phyloP scores from a whole-genome alignment of 2,888 invertebrate species.

The Mesochorus sp. region DNA sequence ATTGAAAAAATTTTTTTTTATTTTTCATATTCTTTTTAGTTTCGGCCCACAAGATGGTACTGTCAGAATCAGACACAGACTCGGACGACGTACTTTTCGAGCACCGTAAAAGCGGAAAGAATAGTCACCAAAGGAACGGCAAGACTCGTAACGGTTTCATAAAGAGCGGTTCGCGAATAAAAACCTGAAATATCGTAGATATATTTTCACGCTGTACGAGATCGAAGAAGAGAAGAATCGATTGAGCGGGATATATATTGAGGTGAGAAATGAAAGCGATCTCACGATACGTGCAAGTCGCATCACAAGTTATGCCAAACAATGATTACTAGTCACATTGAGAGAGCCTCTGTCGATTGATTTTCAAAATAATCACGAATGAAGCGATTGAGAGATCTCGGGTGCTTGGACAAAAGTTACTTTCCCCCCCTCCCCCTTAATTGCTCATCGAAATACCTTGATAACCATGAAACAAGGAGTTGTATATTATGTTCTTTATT shows the following conservation, averaged over 20 bases:
- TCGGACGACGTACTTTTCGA: conserved; percentile 92
- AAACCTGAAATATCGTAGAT: conserved; percentile 81
- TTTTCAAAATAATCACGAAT: conserved; percentile 1
- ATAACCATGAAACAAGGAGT: no score
- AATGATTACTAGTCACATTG: conserved; percentile 49
- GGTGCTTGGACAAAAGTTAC: no score
- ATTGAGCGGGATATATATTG: conserved; percentile 1
- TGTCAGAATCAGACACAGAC: conserved; percentile 92
- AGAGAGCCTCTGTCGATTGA: conserved; percentile 35
- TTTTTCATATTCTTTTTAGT: conserved; percentile 82
- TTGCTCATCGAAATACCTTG: no score
- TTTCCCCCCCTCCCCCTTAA: no score
- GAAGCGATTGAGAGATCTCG: no score
- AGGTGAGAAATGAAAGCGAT: background rate
- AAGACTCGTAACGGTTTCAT: conserved; percentile 83
- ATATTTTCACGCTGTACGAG: conserved; percentile 12
- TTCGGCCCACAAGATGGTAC: conserved; percentile 83
- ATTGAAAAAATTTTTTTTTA: no score
- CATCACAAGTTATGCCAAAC: conserved; percentile 36
- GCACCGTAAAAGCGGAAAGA: conserved; percentile 85
- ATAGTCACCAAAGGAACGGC: conserved; percentile 83
- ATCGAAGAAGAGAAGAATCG: conserved; percentile 4
- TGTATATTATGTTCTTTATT: no score
- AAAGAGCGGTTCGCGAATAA: conserved; percentile 83
- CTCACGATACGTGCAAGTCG: background rate